Evolutionary conservation across 2,113 vertebrate genomes (phyloP).

Genomic region (Salminus brasiliensis): DNA sequence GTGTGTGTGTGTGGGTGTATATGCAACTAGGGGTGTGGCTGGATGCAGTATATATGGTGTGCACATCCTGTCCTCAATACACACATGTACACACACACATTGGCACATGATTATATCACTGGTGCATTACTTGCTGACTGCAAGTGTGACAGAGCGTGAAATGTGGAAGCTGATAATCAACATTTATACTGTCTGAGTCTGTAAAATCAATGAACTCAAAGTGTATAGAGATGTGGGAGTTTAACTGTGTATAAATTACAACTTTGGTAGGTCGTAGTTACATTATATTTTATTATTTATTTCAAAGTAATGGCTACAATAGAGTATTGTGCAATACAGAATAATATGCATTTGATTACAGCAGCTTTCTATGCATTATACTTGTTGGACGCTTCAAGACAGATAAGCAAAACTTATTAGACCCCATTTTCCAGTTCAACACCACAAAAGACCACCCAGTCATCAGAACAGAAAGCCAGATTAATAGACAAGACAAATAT

Average conservation of each 20-base stretch:
- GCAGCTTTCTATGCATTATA: not conserved
- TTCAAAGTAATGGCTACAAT: not conserved
- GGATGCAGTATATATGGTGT: not conserved
- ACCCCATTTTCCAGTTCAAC: not conserved
- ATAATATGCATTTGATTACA: not conserved
- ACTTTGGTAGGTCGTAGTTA: too few species aligned
- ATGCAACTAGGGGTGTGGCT: not conserved
- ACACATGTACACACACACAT: not conserved
- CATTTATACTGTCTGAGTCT: too few species aligned
- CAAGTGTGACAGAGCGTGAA: not conserved
- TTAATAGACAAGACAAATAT: not conserved
- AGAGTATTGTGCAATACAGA: not conserved
- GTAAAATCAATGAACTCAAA: not conserved
- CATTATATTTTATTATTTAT: not conserved
- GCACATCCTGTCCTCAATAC: not conserved
- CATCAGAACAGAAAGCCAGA: not conserved
- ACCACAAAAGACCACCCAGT: too few species aligned
- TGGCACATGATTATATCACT: not conserved
- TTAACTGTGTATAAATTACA: too few species aligned
- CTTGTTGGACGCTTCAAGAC: not conserved
- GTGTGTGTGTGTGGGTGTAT: too few species aligned
- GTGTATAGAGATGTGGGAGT: too few species aligned
- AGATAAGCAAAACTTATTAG: not conserved
- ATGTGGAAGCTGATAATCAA: not conserved
- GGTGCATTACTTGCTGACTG: not conserved